Conservation (phyloP, 2,888 invertebrate genomes). For the Pristionchus maxplancki region DNA sequence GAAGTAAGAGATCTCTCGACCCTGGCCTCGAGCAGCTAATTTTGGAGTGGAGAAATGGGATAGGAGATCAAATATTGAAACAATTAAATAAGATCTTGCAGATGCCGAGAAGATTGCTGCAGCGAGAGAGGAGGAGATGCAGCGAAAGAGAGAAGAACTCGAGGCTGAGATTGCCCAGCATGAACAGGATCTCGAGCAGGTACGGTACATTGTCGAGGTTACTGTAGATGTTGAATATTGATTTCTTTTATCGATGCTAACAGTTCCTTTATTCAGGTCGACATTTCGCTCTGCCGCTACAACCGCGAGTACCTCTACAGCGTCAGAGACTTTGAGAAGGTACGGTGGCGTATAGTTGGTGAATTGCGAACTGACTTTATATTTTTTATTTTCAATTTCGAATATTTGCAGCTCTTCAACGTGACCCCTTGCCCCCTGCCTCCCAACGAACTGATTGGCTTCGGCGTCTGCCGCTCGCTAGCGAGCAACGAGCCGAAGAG, state of each 20-base stretch:
- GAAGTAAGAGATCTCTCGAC: neutral
- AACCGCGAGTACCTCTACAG: slow-evolving; percentile 61
- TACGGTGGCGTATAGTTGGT: neutral
- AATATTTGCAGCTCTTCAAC: slow-evolving; percentile 54
- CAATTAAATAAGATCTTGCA: neutral
- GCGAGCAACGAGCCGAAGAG: slow-evolving; percentile 16
- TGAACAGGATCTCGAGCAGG: slow-evolving; percentile 2
- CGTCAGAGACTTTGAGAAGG: slow-evolving; percentile 62
- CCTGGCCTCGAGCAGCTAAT: neutral
- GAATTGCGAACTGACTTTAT: neutral
- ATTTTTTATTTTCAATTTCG: too few relatives aligned
- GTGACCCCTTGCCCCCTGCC: slow-evolving; percentile 59
- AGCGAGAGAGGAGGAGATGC: neutral
- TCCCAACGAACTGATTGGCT: slow-evolving; percentile 53
- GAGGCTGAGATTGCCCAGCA: neutral
- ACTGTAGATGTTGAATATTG: neutral
- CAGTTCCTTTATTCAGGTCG: slow-evolving; percentile 42
- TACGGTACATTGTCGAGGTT: neutral
- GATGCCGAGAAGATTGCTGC: slow-evolving; percentile 47
- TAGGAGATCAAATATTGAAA: too few relatives aligned
- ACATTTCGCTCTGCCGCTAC: slow-evolving; percentile 53
- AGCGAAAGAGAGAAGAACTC: neutral
- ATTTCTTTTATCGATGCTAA: neutral
- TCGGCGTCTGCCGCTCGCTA: slow-evolving; percentile 56
- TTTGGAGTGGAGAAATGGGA: neutral